Conservation (phyloP, 2,113 vertebrate species). For the Cebidichthys violaceus region DNA sequence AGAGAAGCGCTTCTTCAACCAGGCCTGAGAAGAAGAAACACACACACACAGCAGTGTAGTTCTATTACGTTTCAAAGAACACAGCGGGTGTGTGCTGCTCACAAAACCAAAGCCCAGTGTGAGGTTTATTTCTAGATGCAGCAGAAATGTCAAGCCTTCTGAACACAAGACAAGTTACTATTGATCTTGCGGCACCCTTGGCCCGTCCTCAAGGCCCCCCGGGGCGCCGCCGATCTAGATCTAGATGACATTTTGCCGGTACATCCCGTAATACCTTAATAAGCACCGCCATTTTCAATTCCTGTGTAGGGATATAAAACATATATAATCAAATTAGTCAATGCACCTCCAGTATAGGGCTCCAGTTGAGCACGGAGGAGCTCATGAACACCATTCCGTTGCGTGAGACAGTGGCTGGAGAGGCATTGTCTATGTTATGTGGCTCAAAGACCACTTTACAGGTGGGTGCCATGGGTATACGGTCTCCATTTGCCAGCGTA, state of each 20-base stretch:
- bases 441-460: conserved; percentile 98
- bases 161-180: background rate
- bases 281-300: background rate
- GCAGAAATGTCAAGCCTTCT: background rate
- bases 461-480: conserved; percentile 96
- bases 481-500: conserved; percentile 95
- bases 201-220: background rate
- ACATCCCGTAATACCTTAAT: background rate
- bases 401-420: conserved; percentile 96
- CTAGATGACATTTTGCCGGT: background rate
- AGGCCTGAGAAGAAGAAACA: conserved; percentile 83
- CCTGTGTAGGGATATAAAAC: conserved; percentile 1
- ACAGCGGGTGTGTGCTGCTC: background rate
- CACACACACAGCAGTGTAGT: conserved; percentile 31
- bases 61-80: background rate
- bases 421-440: conserved; percentile 97
- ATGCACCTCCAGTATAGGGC: conserved; percentile 93
- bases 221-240: background rate
- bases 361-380: conserved; percentile 94
- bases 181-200: background rate
- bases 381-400: conserved; percentile 99
- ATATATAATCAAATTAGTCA: background rate
- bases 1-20: conserved; percentile 87
- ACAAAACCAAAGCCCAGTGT: background rate
- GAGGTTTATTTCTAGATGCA: background rate